These are phyloP conservation scores for Hymenopus coronatus DNA, from an alignment of 2,888 invertebrate species.

Conservation along the genomic window DNA sequence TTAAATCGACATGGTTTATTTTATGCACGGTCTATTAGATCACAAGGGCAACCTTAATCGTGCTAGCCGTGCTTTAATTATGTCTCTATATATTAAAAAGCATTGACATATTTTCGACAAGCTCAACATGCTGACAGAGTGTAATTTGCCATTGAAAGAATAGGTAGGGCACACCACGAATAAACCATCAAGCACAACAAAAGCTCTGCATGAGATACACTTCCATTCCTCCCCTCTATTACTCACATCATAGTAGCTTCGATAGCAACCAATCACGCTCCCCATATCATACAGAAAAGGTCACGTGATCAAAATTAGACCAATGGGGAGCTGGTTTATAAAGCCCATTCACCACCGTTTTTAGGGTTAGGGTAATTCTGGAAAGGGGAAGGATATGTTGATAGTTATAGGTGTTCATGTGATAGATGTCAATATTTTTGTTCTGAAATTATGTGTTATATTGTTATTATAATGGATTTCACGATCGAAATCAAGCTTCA, in stretches of 20 bases:
- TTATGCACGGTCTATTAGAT: constrained; percentile 14
- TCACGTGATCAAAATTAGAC: constrained; percentile 28
- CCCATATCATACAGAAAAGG: constrained; percentile 8
- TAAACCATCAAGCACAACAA: background rate
- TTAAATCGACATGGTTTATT: background rate
- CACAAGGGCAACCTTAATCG: background rate
- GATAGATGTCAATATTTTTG: constrained; percentile 32
- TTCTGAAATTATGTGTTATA: constrained; percentile 12
- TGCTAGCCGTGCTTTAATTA: constrained; percentile 4
- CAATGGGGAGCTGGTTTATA: constrained; percentile 29
- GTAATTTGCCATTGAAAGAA: background rate
- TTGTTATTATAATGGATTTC: background rate
- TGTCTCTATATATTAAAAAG: background rate
- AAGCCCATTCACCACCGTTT: constrained; percentile 28
- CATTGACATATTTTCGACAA: background rate
- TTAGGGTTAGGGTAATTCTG: constrained; percentile 32
- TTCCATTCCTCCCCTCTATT: constrained; percentile 16
- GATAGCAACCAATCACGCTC: constrained; percentile 26
- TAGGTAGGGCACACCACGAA: background rate
- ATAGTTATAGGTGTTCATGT: constrained; percentile 33
- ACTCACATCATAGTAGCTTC: constrained; percentile 22
- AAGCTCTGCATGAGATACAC: background rate
- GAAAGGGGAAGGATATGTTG: constrained; percentile 30
- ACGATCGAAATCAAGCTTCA: background rate
- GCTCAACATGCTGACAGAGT: background rate